Conservation (phyloP, 2,888 invertebrate species). For the Ormyrus nitidulus region DNA sequence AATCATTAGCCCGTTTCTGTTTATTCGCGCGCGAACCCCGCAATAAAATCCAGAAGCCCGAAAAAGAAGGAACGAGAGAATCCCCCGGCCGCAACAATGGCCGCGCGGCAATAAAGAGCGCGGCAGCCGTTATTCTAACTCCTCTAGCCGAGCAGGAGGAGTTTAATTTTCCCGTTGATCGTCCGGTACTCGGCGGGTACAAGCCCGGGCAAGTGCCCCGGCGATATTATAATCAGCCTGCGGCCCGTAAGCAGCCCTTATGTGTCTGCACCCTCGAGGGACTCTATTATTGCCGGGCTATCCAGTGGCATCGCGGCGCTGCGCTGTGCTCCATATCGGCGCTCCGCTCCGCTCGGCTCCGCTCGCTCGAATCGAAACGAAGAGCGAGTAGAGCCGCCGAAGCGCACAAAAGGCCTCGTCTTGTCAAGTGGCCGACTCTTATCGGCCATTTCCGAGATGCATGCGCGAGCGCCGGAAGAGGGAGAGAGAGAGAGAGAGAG, state of each 20-base stretch:
- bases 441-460: conserved; percentile 63
- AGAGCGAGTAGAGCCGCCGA: background rate
- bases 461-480: conserved; percentile 32
- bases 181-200: conserved; percentile 8
- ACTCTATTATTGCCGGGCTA: conserved; percentile 56
- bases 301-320: background rate
- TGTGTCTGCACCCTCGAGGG: conserved; percentile 52
- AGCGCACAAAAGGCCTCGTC: conserved; percentile 60
- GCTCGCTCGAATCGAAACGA: conserved; percentile 26
- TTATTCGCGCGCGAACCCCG: too few species aligned
- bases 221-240: conserved; percentile 2
- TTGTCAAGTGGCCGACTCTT: conserved; percentile 60
- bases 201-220: background rate
- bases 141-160: background rate
- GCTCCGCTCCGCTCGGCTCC: conserved; percentile 12
- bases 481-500: conserved; percentile 34
- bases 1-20: too few species aligned
- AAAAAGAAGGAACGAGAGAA: too few species aligned
- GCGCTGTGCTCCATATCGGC: background rate
- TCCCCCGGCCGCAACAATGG: too few species aligned
- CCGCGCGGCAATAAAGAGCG: too few species aligned
- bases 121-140: too few species aligned
- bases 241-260: background rate
- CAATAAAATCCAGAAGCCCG: too few species aligned
- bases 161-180: conserved; percentile 58